Conservation (phyloP, 2,113 vertebrate species). For the Acinonyx jubatus region DNA sequence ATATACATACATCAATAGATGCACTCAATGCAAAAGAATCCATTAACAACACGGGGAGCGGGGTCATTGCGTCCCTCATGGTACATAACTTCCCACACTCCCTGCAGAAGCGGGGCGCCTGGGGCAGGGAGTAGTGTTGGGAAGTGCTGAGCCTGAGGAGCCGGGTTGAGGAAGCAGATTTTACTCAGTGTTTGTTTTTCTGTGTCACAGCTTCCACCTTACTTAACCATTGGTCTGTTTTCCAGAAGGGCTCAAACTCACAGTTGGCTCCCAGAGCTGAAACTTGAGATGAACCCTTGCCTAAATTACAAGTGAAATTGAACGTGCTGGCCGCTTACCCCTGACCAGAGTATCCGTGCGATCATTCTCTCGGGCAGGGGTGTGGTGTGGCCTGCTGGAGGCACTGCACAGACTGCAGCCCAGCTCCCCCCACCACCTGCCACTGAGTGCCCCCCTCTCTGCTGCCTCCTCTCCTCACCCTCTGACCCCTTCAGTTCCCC, state of each 20-base stretch:
- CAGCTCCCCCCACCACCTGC: not conserved
- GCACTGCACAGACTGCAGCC: fast-evolving
- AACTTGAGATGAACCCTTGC: slow-evolving; percentile 65
- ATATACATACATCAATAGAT: slow-evolving; percentile 31
- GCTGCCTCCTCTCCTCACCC: not conserved
- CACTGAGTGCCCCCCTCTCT: fast-evolving
- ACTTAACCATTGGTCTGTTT: slow-evolving; percentile 45
- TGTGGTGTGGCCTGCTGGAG: not conserved
- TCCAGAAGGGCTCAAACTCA: slow-evolving; percentile 15
- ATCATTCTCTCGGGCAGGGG: slow-evolving; percentile 38
- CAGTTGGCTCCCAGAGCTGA: not conserved
- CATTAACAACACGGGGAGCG: not conserved
- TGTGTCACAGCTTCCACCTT: not conserved
- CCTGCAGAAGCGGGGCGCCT: not conserved
- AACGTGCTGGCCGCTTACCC: slow-evolving; percentile 63
- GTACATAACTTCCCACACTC: not conserved
- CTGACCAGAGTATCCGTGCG: slow-evolving; percentile 31
- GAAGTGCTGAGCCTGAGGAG: not conserved
- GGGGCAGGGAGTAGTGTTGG: too few relatives aligned
- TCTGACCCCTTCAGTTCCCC: not conserved
- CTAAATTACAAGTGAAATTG: slow-evolving; percentile 60
- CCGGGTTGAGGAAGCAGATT: not conserved
- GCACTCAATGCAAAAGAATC: not conserved
- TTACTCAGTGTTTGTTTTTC: not conserved
- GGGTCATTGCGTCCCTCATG: not conserved